Evolutionary conservation across 2,113 vertebrate genomes (phyloP).

Genomic region (Chloropsis hardwickii): DNA sequence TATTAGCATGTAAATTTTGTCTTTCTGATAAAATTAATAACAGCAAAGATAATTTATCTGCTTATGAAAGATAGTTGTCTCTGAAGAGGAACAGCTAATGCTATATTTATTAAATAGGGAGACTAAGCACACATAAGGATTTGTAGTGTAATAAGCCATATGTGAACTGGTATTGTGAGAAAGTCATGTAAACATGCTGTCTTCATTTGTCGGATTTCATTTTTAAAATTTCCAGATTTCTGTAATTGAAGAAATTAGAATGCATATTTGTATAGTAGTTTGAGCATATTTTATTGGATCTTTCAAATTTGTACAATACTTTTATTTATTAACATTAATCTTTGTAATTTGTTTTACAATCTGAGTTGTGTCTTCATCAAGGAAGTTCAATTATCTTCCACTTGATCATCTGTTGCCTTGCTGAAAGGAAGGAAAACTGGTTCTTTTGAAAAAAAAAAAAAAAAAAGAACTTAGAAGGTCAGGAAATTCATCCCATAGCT

Average conservation of each 20-base stretch:
- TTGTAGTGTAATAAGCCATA: background rate
- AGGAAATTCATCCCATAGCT: background rate
- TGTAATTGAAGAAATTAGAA: background rate
- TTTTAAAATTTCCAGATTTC: background rate
- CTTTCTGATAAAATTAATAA: conserved; percentile 4
- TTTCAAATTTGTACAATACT: background rate
- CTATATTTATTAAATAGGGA: background rate
- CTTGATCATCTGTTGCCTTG: background rate
- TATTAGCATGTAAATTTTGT: background rate
- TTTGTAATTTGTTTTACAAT: background rate
- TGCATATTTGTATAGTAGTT: background rate
- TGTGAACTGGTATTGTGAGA: background rate
- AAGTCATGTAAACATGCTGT: background rate
- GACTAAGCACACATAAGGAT: background rate
- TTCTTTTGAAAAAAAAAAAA: background rate
- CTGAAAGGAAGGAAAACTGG: background rate
- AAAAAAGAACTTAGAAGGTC: background rate
- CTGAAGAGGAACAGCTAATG: background rate
- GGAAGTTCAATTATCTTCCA: background rate
- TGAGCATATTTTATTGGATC: background rate
- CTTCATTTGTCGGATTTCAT: background rate
- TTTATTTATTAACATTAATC: background rate
- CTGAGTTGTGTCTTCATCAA: background rate
- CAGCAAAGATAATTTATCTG: background rate
- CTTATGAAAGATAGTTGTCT: background rate